Evolutionary conservation across 37 sponge, comb jelly and placozoan genomes (phyloP), one percentile per base, ranked within the genome.

Genomic region (Chondrilla cf. caribensis): DNA sequence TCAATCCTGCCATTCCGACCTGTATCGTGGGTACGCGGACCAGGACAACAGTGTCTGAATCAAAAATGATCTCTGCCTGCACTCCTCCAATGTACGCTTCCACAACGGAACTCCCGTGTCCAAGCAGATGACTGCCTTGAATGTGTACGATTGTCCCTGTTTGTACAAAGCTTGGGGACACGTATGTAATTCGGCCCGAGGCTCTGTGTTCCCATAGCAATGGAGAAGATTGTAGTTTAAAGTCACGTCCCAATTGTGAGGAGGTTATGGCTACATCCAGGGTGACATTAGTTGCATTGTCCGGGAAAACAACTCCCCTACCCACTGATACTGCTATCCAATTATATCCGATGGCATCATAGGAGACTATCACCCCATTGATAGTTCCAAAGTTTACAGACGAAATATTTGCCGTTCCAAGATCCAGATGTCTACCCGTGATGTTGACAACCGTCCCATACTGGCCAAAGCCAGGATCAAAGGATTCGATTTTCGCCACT

Each of bases 401-500:
- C 1, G 76, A 54, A 0, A n/a, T 79, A 39, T 70, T 32, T 57
- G 25, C 66, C 29, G n/a, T 29, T 11, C 82, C 51, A 3, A 26
- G 42, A 35, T 19, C n/a, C 14, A 93, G 86, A 11, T 43, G 59
- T 0, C 51, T 33, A 8, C 94, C 94, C 25, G 83, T 73, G 17
- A 93, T 87, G 66, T 77, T 85, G 22, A 93, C 94, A n/a, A 29
- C 35, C 22, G 94, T 90, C 1, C 87, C 90, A 8, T 24, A 17
- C 67, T 93, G 94, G 11, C 94, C 94, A 39, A 33, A 25, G 31
- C 0, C 64, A 4, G 90, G 94, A 0, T 54, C 32, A 24, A 87
- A 80, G 59, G 41, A 57, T 14, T n/a, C 31, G n/a, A 93, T 79
- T 9, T 8, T 39, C 1, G 88, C 82, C 39, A 76, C 77, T n/a